Base-by-base conservation (phyloP, 1,140 invertebrate species). In the Heliconius congener region DNA sequence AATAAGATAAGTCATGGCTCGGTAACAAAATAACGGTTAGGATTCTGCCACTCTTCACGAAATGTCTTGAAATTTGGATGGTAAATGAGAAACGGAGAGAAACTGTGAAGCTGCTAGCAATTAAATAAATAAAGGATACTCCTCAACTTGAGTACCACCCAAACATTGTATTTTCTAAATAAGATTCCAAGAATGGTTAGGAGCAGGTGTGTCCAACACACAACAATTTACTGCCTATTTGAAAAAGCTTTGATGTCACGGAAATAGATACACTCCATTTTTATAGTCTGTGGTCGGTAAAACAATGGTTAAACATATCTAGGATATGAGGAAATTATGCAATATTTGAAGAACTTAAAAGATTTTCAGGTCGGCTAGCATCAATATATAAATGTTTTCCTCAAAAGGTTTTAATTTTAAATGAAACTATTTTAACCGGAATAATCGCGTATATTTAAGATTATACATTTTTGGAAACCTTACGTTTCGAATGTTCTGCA, bases 191-290 rank as follows among this genome's bases (percentile, higher is more conserved):
- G 86, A 86, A 87, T 50, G 57, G 52, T 13, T 72, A 19, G 57
- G 42, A 83, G 80, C 86, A 87, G 86, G 86, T 87, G 86, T 76
- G 72, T 52, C 42, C 86, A 82, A 30, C 70, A 23, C 77, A 57
- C 73, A 82, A 77, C 55, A 50, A 86, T 85, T 86, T 87, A 82
- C 85, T 80, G 83, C n/a, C 13, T 70, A 77, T 74, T 73, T 77
- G 73, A 78, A 73, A 74, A 76, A 77, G 82, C 84, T 87, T 87
- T 87, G 85, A 86, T 85, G 82, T 85, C 57, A 71, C 81, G 27
- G 70, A 84, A 85, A 85, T 83, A 83, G 77, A 37, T 50, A 39
- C 66, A 71, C 75, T 73, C 71, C n/a, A 73, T 73, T 84, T 87
- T 86, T 85, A 87, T 80, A 76, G 79, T 78, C 78, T 79, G 79